These are phyloP conservation scores for Brotula barbata DNA, from an alignment of 2,797 vertebrate genomes.

Conservation along the genomic window DNA sequence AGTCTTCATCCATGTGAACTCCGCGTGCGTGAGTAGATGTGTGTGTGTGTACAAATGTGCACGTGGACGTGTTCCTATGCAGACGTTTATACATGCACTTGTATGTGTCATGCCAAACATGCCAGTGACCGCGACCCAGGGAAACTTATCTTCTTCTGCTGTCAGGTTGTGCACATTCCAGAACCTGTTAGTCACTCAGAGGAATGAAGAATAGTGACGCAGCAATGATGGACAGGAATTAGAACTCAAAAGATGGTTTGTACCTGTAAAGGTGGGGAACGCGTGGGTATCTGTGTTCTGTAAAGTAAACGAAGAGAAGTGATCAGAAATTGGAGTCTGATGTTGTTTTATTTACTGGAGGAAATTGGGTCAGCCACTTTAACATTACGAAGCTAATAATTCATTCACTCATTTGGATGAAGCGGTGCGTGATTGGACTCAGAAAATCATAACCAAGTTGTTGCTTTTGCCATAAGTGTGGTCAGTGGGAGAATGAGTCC, in stretches of 20 bases:
- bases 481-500: no score
- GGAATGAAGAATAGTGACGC: constrained; percentile 13
- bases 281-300: background rate
- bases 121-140: constrained; percentile 21
- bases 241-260: background rate
- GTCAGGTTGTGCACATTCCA: constrained; percentile 37
- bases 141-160: constrained; percentile 24
- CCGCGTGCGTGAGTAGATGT: background rate
- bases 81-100: background rate
- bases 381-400: no score
- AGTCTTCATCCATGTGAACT: background rate
- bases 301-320: background rate
- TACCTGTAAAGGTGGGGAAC: background rate
- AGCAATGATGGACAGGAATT: constrained; percentile 16
- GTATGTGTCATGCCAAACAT: constrained; percentile 34
- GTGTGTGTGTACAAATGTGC: background rate
- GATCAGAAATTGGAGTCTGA: background rate
- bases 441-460: no score
- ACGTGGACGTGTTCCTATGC: background rate
- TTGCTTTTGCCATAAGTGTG: no score
- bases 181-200: constrained; percentile 19
- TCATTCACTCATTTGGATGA: no score
- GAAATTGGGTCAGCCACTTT: no score
- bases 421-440: no score
- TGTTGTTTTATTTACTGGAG: background rate